Evolutionary conservation across 2,888 invertebrate species (phyloP).

Genomic region (Hirudinaria manillensis): DNA sequence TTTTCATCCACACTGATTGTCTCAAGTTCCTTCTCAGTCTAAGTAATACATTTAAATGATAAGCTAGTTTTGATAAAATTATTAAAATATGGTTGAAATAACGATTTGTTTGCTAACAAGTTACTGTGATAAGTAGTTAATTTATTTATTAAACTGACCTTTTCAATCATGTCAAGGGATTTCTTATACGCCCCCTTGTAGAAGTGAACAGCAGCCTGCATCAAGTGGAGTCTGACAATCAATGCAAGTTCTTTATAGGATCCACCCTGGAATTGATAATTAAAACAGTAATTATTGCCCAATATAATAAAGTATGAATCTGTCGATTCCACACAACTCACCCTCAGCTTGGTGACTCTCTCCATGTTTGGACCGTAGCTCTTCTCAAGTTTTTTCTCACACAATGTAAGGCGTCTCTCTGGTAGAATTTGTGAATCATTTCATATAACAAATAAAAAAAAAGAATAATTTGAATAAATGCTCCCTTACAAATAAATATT

Average conservation of each 20-base stretch:
- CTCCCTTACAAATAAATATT: background rate
- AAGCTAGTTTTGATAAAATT: too few species aligned
- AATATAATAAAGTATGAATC: background rate
- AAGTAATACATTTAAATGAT: too few species aligned
- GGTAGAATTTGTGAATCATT: constrained; percentile 30
- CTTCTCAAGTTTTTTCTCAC: constrained; percentile 64
- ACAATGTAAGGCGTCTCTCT: constrained; percentile 63
- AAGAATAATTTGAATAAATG: background rate
- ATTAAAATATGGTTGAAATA: too few species aligned
- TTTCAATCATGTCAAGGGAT: constrained; percentile 61
- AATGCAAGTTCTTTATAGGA: constrained; percentile 68
- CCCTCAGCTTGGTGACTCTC: constrained; percentile 54
- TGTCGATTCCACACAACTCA: constrained; percentile 30
- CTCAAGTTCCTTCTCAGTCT: constrained; percentile 65
- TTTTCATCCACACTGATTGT: constrained; percentile 62
- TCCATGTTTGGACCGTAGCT: constrained; percentile 66
- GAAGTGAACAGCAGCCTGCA: constrained; percentile 73
- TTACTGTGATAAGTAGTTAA: too few species aligned
- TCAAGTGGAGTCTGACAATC: constrained; percentile 70
- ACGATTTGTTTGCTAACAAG: too few species aligned
- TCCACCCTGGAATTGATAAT: constrained; percentile 43
- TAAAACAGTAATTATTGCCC: background rate
- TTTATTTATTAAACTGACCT: constrained; percentile 41
- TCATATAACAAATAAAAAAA: constrained; percentile 3
- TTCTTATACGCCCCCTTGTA: constrained; percentile 68